These are phyloP conservation scores for Archaeoteleia sp. DNA, from an alignment of 2,888 invertebrate species.

Conservation along the genomic window DNA sequence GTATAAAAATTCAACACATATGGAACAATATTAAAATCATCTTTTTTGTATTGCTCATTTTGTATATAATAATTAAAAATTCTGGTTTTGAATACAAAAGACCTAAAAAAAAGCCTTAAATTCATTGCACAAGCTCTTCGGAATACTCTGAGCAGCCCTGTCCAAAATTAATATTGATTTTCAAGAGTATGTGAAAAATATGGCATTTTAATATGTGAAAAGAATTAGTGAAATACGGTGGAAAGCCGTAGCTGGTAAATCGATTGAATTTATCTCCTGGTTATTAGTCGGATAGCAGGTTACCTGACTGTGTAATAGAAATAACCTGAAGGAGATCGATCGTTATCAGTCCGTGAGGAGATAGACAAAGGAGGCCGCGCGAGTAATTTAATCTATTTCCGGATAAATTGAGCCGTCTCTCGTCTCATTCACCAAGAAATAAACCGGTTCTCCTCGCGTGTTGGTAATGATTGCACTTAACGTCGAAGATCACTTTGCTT, in stretches of 20 bases:
- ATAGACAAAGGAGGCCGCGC: conserved; percentile 45
- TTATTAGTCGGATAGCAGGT: conserved; percentile 33
- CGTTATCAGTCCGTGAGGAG: conserved; percentile 30
- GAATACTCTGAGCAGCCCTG: no score
- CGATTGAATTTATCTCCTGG: conserved; percentile 28
- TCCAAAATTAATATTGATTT: no score
- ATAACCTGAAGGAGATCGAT: conserved; percentile 40
- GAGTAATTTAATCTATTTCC: conserved; percentile 49
- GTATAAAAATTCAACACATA: no score
- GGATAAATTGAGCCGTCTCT: conserved; percentile 47
- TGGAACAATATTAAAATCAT: no score
- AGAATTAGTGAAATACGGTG: no score
- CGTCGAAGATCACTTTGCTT: conserved; percentile 36
- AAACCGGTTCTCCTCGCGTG: conserved; percentile 59
- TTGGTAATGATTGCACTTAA: conserved; percentile 39
- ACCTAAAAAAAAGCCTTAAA: no score
- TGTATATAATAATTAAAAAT: no score
- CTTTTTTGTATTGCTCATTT: no score
- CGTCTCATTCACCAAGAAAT: conserved; percentile 31
- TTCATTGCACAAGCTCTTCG: no score
- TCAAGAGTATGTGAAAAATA: no score
- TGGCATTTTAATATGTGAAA: no score
- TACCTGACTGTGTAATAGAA: conserved; percentile 44
- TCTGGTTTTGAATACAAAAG: no score
- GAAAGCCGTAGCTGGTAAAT: conserved; percentile 24